Evolutionary conservation across 1,140 invertebrate species (phyloP).

Genomic region (Megathymus violae): DNA sequence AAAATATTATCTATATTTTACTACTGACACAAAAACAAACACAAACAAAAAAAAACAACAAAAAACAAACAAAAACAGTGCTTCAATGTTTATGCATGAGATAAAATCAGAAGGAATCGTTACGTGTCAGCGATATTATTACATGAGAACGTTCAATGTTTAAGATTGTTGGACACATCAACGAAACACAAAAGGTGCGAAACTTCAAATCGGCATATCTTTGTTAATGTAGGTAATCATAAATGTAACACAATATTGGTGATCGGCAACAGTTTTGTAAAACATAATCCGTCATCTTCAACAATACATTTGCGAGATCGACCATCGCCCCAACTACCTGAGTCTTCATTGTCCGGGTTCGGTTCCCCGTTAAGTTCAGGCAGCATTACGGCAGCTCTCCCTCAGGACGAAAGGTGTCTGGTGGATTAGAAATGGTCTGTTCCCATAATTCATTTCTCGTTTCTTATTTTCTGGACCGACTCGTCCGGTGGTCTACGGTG

Average conservation of each 20-base stretch:
- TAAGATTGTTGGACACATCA: neutral
- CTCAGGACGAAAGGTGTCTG: conserved; percentile 39
- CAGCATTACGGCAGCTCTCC: neutral
- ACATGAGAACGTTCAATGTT: conserved; percentile 6
- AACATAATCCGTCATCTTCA: conserved; percentile 15
- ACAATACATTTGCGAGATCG: conserved; percentile 11
- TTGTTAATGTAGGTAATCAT: conserved; percentile 11
- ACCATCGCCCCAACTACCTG: conserved; percentile 29
- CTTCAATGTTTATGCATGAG: no score
- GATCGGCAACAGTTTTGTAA: conserved; percentile 18
- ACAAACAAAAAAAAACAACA: no score
- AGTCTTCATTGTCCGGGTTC: conserved; percentile 35
- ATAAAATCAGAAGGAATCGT: neutral
- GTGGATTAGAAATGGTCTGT: conserved; percentile 15
- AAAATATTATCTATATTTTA: no score
- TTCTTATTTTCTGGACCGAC: conserved; percentile 4
- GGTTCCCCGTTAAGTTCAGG: conserved; percentile 40
- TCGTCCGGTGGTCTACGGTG: conserved; percentile 14
- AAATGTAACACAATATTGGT: conserved; percentile 24
- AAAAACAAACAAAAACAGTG: no score
- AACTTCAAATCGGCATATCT: conserved; percentile 1
- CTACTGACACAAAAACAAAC: no score
- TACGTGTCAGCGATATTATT: neutral
- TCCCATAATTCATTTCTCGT: conserved; percentile 13
- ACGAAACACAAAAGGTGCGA: neutral